Percentiles rank a stretch among this genome's conserved stretches.
phyloP scores from a whole-genome alignment of 1,140 invertebrate genomes.

The Pseudomyrmex dendroicus region DNA sequence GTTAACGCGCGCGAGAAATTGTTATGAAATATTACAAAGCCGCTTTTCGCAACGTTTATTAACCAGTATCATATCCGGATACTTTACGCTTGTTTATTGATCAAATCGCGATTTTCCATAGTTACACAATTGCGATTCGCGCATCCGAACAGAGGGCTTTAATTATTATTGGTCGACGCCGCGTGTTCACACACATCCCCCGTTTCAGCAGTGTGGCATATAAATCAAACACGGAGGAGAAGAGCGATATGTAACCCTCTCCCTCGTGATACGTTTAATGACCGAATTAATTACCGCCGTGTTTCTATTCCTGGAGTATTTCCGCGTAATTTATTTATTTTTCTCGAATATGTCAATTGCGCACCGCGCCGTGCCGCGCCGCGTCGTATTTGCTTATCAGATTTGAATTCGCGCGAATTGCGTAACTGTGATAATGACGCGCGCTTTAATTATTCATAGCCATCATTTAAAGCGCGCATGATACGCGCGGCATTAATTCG shows the following conservation, averaged over 20 bases:
- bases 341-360: slow-evolving; percentile 36
- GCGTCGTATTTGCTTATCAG: slow-evolving; percentile 31
- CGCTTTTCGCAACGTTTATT: not conserved
- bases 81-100: slow-evolving; percentile 26
- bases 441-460: slow-evolving; percentile 49
- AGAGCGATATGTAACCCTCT: slow-evolving; percentile 1
- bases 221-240: slow-evolving; percentile 48
- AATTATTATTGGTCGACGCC: slow-evolving; percentile 35
- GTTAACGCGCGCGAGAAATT: too few species aligned
- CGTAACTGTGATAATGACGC: slow-evolving; percentile 52
- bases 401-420: slow-evolving; percentile 37
- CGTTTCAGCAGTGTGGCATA: slow-evolving; percentile 13
- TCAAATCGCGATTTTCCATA: not conserved
- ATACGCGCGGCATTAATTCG: slow-evolving; percentile 25
- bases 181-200: not conserved
- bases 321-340: slow-evolving; percentile 54
- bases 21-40: too few species aligned
- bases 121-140: slow-evolving; percentile 26
- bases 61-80: not conserved
- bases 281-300: slow-evolving; percentile 50
- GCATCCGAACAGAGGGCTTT: not conserved
- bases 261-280: slow-evolving; percentile 27
- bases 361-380: not conserved
- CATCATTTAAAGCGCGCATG: slow-evolving; percentile 23
- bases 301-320: slow-evolving; percentile 49